These are phyloP conservation scores for Litocranius walleri DNA, from an alignment of 2,113 vertebrate species.

Conservation along the genomic window DNA sequence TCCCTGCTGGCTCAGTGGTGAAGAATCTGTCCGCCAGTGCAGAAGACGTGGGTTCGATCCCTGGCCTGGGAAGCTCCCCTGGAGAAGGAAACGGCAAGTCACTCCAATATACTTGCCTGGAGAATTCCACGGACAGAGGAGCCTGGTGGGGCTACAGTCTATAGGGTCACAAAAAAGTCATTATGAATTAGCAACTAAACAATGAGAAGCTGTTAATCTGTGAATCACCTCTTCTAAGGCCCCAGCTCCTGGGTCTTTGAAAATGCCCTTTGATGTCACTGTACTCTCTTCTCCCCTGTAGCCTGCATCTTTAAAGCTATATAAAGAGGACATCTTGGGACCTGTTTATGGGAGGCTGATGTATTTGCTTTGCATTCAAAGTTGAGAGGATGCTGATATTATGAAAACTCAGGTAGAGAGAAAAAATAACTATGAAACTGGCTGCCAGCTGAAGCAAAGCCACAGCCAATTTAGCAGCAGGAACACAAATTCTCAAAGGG, in stretches of 20 bases:
- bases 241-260: not conserved
- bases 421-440: not conserved
- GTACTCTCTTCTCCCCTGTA: not conserved
- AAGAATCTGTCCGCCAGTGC: not conserved
- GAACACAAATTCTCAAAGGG: constrained; percentile 53
- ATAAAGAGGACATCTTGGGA: not conserved
- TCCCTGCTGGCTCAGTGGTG: not conserved
- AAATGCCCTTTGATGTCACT: not conserved
- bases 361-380: not conserved
- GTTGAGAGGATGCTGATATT: constrained; percentile 27
- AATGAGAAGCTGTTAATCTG: not conserved
- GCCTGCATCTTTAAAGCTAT: not conserved
- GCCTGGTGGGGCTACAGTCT: not conserved
- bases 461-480: constrained; percentile 49
- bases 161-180: not conserved
- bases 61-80: not conserved
- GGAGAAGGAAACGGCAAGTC: not conserved
- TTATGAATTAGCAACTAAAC: not conserved
- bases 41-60: not conserved
- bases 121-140: not conserved
- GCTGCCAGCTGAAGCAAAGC: constrained; percentile 54
- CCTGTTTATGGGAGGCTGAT: not conserved
- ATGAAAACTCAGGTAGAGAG: not conserved
- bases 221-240: not conserved
- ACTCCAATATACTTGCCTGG: not conserved